A percentile compares a stretch with the other conserved stretches of the same genome.
Evolutionary conservation across 2,888 invertebrate genomes (phyloP).

Genomic region (Hanleya hanleyi): DNA sequence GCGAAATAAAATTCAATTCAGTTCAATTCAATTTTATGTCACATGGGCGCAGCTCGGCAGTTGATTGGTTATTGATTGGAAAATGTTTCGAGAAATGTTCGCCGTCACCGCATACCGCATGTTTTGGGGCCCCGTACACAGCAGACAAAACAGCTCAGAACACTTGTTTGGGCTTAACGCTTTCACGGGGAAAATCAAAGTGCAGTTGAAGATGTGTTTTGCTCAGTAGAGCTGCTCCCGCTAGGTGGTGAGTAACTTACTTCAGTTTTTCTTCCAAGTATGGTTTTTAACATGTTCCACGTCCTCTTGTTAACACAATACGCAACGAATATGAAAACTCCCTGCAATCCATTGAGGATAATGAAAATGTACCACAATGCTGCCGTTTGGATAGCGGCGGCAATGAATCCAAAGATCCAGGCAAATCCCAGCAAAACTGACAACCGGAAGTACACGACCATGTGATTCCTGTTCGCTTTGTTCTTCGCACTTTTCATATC

Average conservation of each 20-base stretch:
- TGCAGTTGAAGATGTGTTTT: neutral
- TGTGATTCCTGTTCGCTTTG: neutral
- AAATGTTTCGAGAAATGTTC: too few species aligned
- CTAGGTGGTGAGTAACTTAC: neutral
- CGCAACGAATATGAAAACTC: conserved; percentile 20
- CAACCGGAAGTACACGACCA: conserved; percentile 13
- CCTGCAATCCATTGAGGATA: conserved; percentile 19
- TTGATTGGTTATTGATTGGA: too few species aligned
- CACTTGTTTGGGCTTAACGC: too few species aligned
- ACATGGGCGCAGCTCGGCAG: too few species aligned
- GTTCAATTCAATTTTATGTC: too few species aligned
- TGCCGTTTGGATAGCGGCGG: neutral
- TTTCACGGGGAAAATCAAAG: too few species aligned
- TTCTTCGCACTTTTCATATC: conserved; percentile 1
- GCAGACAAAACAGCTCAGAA: too few species aligned
- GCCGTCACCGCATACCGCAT: too few species aligned
- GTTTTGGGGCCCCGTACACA: too few species aligned
- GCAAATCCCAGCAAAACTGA: conserved; percentile 18
- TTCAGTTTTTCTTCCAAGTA: neutral
- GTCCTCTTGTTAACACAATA: conserved; percentile 13
- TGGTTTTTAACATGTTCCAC: neutral
- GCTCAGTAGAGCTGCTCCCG: neutral
- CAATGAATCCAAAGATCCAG: conserved; percentile 21
- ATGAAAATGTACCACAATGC: conserved; percentile 23
- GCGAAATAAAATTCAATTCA: too few species aligned